Evolutionary conservation across 2,888 invertebrate genomes (phyloP).

Genomic region (Drosophila rubida): DNA sequence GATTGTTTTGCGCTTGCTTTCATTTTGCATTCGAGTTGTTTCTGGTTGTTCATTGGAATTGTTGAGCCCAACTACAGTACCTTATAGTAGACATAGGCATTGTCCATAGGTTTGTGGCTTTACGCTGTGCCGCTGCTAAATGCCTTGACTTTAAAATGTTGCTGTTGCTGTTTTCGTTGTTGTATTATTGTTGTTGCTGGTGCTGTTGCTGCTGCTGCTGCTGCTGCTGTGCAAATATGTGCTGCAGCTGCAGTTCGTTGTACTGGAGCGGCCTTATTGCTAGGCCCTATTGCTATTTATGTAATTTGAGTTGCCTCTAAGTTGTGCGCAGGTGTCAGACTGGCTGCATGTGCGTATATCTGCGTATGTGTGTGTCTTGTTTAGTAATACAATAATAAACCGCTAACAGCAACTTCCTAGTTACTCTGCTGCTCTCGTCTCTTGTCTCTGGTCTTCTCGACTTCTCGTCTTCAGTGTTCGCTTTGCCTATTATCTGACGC

Average conservation of each 20-base stretch:
- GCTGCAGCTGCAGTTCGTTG: conserved; percentile 72
- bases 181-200: conserved; percentile 25
- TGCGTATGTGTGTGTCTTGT: conserved; percentile 14
- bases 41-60: conserved; percentile 22
- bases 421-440: conserved; percentile 30
- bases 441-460: background rate
- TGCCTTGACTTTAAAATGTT: conserved; percentile 70
- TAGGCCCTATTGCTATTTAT: conserved; percentile 65
- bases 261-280: conserved; percentile 44
- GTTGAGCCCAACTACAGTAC: conserved; percentile 70
- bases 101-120: conserved; percentile 84
- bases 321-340: conserved; percentile 55
- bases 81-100: conserved; percentile 85
- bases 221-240: conserved; percentile 53
- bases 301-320: conserved; percentile 71
- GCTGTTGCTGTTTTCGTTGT: conserved; percentile 30
- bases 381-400: conserved; percentile 74
- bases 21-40: conserved; percentile 15
- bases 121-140: conserved; percentile 62
- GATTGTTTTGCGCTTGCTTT: conserved; percentile 19
- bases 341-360: conserved; percentile 22
- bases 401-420: conserved; percentile 69
- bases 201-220: conserved; percentile 27
- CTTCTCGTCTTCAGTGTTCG: background rate
- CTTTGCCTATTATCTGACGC: background rate